These are phyloP conservation scores for Temnothorax longispinosus DNA, from an alignment of 1,140 invertebrate genomes.

Conservation along the genomic window DNA sequence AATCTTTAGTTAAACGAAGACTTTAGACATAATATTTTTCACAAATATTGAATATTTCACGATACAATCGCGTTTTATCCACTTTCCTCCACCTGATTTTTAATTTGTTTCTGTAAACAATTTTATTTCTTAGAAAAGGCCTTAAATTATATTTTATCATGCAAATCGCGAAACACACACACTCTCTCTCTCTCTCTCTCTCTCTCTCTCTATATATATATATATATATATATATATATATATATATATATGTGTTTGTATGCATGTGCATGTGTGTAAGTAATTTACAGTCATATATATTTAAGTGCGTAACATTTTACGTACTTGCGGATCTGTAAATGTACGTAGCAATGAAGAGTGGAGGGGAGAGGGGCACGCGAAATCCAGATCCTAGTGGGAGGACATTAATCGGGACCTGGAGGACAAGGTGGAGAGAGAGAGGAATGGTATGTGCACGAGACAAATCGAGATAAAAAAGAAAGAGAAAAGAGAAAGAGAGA, in stretches of 20 bases:
- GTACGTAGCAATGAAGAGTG: not conserved
- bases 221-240: no score
- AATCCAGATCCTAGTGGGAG: conserved; percentile 48
- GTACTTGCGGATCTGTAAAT: not conserved
- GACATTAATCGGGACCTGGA: conserved; percentile 58
- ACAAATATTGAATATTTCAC: not conserved
- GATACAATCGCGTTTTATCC: not conserved
- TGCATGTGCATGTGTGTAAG: not conserved
- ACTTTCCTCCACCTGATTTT: not conserved
- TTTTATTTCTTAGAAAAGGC: not conserved
- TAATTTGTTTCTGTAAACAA: not conserved
- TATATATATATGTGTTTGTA: not conserved
- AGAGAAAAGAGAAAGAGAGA: conserved; percentile 55
- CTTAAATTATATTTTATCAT: not conserved
- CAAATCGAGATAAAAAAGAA: conserved; percentile 56
- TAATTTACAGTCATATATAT: not conserved
- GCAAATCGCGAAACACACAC: not conserved
- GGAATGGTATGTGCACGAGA: conserved; percentile 47
- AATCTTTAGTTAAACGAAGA: not conserved
- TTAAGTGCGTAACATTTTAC: not conserved
- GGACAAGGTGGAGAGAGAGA: conserved; percentile 57
- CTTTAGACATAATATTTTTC: not conserved
- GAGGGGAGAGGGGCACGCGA: conserved; percentile 34
- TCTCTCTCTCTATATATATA: no score
- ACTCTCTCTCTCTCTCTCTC: not conserved